Percentiles rank a stretch among this genome's conserved stretches.
These are phyloP conservation scores for Drosophila limbata DNA, from an alignment of 2,888 invertebrate genomes.

Conservation along the genomic window DNA sequence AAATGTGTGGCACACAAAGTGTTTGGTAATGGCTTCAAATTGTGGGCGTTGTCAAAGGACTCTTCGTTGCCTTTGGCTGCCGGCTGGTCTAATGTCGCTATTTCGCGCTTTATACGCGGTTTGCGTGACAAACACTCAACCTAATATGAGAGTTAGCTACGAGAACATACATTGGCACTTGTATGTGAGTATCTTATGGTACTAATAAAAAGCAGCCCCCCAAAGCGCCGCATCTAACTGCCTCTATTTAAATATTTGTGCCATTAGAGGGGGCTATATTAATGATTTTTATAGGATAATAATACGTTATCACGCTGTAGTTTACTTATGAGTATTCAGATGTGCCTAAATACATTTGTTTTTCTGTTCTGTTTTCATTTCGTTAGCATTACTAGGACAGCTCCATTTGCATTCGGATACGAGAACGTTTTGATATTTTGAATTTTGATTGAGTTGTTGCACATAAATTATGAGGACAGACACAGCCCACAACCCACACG, in stretches of 20 bases:
- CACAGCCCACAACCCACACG: background rate
- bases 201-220: constrained; percentile 19
- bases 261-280: constrained; percentile 65
- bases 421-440: constrained; percentile 44
- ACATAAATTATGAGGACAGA: constrained; percentile 59
- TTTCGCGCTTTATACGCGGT: constrained; percentile 74
- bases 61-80: constrained; percentile 17
- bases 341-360: constrained; percentile 64
- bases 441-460: constrained; percentile 76
- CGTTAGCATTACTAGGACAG: constrained; percentile 13
- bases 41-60: constrained; percentile 66
- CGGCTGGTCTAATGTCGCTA: constrained; percentile 64
- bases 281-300: constrained; percentile 77
- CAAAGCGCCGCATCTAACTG: constrained; percentile 1
- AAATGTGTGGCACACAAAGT: constrained; percentile 63
- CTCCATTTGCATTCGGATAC: constrained; percentile 39
- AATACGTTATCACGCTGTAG: constrained; percentile 78
- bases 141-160: constrained; percentile 16
- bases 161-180: constrained; percentile 7
- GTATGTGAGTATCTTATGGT: constrained; percentile 22
- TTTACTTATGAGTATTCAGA: constrained; percentile 54
- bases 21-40: constrained; percentile 73
- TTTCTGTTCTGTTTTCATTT: constrained; percentile 21
- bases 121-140: constrained; percentile 66
- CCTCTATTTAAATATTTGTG: constrained; percentile 68